These are phyloP conservation scores for Temnopleurus reevesii DNA, from an alignment of 53 echinoderm and acorn worm genomes.

Conservation along the genomic window DNA sequence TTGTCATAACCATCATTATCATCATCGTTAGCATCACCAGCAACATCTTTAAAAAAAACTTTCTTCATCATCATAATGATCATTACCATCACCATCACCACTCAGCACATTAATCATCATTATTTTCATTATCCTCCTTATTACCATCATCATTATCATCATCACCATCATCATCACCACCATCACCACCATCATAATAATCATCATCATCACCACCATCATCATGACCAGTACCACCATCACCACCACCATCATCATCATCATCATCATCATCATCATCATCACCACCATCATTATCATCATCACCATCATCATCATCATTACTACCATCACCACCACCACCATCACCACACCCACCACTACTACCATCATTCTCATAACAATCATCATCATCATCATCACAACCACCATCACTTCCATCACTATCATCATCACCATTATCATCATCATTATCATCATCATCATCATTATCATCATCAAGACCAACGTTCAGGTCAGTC, in stretches of 20 bases:
- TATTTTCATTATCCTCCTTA: background rate
- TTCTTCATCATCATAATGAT: background rate
- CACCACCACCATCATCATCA: conserved; percentile 26
- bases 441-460: background rate
- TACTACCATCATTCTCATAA: background rate
- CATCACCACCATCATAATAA: background rate
- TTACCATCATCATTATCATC: background rate
- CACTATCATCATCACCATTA: background rate
- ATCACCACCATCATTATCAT: background rate
- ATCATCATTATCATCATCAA: background rate
- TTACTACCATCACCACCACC: background rate
- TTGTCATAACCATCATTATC: too few species aligned
- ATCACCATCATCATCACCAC: background rate
- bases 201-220: background rate
- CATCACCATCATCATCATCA: conserved; percentile 13
- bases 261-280: background rate
- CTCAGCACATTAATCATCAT: too few species aligned
- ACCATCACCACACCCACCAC: background rate
- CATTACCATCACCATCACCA: background rate
- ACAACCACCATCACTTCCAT: background rate
- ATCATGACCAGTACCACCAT: conserved; percentile 1
- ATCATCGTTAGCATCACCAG: too few species aligned
- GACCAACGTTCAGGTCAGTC: too few species aligned
- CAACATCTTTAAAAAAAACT: too few species aligned
- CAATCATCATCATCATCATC: background rate